Evolutionary conservation across 2,797 vertebrate genomes (phyloP).

Genomic region (Cossypha niveicapilla): DNA sequence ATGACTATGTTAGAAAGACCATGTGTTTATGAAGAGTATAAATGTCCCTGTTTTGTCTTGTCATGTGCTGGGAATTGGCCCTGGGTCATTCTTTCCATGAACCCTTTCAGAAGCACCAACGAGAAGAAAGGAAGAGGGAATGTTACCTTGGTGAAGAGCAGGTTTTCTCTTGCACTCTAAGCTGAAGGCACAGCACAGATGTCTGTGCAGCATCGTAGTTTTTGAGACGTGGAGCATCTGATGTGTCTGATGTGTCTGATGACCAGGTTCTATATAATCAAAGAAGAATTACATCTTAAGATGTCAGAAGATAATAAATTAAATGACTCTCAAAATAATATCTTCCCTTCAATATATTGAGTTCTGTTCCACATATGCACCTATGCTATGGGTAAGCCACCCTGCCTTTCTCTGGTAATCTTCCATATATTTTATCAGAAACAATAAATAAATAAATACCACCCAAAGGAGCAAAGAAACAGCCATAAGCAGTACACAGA

Average conservation of each 20-base stretch:
- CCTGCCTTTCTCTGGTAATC: neutral
- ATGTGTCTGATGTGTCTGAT: neutral
- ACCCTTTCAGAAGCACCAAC: neutral
- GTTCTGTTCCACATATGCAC: neutral
- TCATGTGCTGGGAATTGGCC: neutral
- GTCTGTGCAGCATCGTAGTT: neutral
- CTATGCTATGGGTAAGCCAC: neutral
- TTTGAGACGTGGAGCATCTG: neutral
- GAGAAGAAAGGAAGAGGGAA: neutral
- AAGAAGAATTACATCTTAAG: neutral
- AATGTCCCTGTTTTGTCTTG: neutral
- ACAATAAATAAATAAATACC: neutral
- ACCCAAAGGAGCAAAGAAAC: neutral
- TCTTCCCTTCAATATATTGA: neutral
- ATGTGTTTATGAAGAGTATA: fast-evolving
- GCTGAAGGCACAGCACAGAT: neutral
- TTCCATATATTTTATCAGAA: neutral
- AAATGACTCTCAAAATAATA: neutral
- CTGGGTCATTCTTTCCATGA: neutral
- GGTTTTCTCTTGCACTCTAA: neutral
- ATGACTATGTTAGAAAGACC: neutral
- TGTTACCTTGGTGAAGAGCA: fast-evolving
- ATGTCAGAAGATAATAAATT: neutral
- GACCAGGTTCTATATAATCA: neutral
- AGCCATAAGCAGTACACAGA: neutral